These are phyloP conservation scores for Podocnemis expansa DNA, from an alignment of 2,113 vertebrate genomes.

Conservation along the genomic window DNA sequence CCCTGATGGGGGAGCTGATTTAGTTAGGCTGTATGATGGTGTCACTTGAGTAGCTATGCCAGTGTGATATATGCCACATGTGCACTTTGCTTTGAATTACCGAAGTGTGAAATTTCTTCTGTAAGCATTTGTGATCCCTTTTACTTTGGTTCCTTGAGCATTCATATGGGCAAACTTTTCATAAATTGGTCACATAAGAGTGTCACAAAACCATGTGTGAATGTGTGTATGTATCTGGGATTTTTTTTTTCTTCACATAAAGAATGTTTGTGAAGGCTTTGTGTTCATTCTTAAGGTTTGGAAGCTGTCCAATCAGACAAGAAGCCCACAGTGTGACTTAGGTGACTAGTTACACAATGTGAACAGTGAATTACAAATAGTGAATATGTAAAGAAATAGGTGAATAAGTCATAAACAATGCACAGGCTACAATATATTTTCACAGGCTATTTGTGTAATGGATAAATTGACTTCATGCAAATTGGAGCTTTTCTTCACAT, in stretches of 20 bases:
- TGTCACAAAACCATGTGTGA: not conserved
- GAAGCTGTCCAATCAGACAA: not conserved
- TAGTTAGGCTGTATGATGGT: too few relatives aligned
- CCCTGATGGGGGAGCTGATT: too few relatives aligned
- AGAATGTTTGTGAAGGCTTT: not conserved
- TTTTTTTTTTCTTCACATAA: not conserved
- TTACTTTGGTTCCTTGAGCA: not conserved
- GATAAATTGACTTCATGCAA: conserved; percentile 2
- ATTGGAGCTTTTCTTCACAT: not conserved
- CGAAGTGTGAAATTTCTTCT: not conserved
- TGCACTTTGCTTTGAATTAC: not conserved
- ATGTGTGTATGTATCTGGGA: not conserved
- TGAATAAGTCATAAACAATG: not conserved
- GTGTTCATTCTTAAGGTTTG: not conserved
- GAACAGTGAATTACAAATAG: not conserved
- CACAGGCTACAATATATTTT: not conserved
- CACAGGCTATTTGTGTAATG: fast-evolving
- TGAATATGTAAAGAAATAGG: not conserved
- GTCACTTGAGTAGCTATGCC: too few relatives aligned
- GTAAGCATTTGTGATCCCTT: not conserved
- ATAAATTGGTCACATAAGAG: not conserved
- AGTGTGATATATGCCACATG: too few relatives aligned
- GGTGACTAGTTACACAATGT: not conserved
- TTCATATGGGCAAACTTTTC: not conserved
- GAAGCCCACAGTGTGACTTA: not conserved